Evolutionary conservation across 2,113 vertebrate genomes (phyloP), one percentile per base, ranked within the genome.

Genomic region (Monopterus albus): DNA sequence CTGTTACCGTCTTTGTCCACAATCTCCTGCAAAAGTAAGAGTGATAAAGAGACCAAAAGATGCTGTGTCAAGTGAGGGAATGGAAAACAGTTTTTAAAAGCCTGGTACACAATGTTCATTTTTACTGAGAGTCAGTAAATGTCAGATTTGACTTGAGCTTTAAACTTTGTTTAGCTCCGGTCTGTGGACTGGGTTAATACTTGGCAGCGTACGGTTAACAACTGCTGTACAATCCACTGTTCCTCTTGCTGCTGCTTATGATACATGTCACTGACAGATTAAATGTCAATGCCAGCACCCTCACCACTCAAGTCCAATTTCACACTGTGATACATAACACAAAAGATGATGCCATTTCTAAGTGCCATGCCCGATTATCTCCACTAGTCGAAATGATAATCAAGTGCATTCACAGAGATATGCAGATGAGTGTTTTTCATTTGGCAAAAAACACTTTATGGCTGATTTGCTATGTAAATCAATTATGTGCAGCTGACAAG

Each of bases 1-100:
- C 96, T 94, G 90, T 98, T 99, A 85, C 98, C 98, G 64, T 99
- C 98, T 95, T 98, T 98, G 91, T 99, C 97, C 83, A 97, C 96
- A 59, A 98, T 99, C 91, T 99, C 98, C 98, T 99, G 92, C 20
- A 91, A 72, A 77, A 71, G 7, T 45, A 28, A 13, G 70, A 10
- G 25, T 21, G 43, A 4, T 12, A 7, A 55, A 40, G 47, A 33
- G 31, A 75, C 20, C 43, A 21, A 65, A 28, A 77, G n/a, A n/a
- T 25, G 6, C 14, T 14, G 33, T 14, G 50, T 78, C 26, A n/a
- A 66, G 8, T 15, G 17, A 67, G 49, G 13, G 18, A 49, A 51
- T 11, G 18, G 3, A 38, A 13, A 1, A 5, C 25, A 35, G 20
- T 28, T 38, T 62, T 51, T 42, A 49, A 65, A 53, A 58, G 17